A percentile compares a stretch with the other conserved stretches of the same genome.
Conservation (phyloP, 1,140 invertebrate genomes). For the Argopecten irradians region DNA sequence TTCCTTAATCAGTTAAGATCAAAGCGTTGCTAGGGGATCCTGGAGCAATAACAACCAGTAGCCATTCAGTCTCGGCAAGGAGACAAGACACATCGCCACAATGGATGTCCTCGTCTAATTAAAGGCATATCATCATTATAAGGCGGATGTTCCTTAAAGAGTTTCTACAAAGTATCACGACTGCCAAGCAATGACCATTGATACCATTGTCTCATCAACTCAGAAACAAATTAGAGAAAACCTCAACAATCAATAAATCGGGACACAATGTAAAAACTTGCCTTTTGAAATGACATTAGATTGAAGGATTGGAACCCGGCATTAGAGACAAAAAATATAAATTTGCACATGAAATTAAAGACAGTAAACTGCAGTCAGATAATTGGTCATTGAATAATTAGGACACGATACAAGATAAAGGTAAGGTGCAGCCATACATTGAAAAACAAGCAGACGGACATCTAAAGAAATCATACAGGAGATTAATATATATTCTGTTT, state of each 20-base stretch:
- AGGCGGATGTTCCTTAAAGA: not conserved
- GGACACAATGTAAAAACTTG: not conserved
- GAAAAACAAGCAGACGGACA: too few species aligned
- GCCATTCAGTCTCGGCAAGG: not conserved
- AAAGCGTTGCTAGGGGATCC: not conserved
- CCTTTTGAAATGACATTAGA: not conserved
- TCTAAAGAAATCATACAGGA: too few species aligned
- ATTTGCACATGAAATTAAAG: not conserved
- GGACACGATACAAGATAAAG: too few species aligned
- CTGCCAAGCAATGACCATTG: not conserved
- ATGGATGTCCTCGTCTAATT: not conserved
- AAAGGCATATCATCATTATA: not conserved
- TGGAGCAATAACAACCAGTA: not conserved
- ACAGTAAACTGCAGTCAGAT: not conserved
- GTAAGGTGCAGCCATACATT: too few species aligned
- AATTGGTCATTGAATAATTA: not conserved
- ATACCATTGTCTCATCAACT: not conserved
- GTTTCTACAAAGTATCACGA: not conserved
- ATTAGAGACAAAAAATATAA: not conserved
- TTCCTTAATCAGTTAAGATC: not conserved
- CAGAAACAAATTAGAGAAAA: not conserved
- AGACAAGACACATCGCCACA: not conserved
- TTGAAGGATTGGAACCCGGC: not conserved
- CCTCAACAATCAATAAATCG: not conserved
- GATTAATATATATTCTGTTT: too few species aligned